Base-by-base conservation (phyloP, 2,797 vertebrate genomes). In the Euthynnus affinis region DNA sequence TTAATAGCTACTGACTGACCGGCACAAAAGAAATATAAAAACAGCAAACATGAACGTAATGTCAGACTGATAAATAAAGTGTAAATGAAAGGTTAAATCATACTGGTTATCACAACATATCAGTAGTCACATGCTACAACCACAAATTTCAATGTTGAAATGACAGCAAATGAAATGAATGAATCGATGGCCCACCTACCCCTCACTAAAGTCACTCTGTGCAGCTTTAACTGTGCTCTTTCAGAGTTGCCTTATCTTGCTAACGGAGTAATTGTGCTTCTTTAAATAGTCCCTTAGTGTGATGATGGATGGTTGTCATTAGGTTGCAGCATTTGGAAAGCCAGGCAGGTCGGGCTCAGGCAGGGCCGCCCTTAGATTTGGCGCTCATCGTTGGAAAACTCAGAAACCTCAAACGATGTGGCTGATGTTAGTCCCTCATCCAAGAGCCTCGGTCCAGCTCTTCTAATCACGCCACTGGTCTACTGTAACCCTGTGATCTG, bases 401-500 rank as follows among this genome's bases (percentile, higher is more conserved):
- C 64, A 0, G 55, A 78, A 77, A 79, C 71, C 69, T 72, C 76
- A 73, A 79, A 74, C 42, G 10, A 69, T n/a, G 13, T 73, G 70
- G 40, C 40, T 20, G 14, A 75, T 44, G 42, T 74, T 49, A 66
- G 74, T 76, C 66, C 23, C 20, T 68, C 53, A 29, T 77, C 68
- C 68, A 73, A 57, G 74, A 75, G 55, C 70, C 66, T 59, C 20
- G 18, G 80, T 59, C 80, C 65, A 76, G 71, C 62, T 71, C 60
- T 56, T 72, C 55, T 71, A 58, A 82, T 84, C 90, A 82, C 61
- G 18, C 74, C 80, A 65, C 79, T 81, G 80, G 74, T 80, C 58
- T 58, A 56, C 77, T 87, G 57, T 59, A 73, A 67, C 70, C 68
- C 62, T 79, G 71, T 63, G 63, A 51, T 80, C 60, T 65, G 56